A percentile compares a stretch with the other conserved stretches of the same genome.
Conservation (phyloP, 2,797 vertebrate species). For the Pipistrellus nathusii region DNA sequence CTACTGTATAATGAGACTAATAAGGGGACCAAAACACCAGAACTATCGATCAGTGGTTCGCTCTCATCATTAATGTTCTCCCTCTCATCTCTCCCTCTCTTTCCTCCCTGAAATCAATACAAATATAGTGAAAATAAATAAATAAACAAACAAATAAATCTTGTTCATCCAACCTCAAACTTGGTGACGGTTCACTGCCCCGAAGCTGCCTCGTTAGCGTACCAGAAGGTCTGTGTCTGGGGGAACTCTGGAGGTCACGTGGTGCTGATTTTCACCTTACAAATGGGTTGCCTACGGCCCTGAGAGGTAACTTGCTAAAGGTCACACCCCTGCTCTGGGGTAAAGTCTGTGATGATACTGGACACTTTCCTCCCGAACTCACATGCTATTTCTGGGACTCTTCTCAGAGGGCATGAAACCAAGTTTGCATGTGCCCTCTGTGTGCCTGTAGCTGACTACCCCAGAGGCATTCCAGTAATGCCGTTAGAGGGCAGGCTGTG, state of each 20-base stretch:
- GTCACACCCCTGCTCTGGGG: conserved; percentile 13
- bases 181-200: rapidly evolving
- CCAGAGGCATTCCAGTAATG: neutral
- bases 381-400: neutral
- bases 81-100: no score
- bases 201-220: neutral
- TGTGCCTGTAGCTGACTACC: neutral
- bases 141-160: neutral
- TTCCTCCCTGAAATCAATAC: no score
- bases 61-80: no score
- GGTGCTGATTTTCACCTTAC: conserved; percentile 62
- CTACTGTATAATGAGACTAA: neutral
- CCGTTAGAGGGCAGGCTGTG: neutral
- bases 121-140: neutral
- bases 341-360: neutral
- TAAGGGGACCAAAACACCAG: neutral
- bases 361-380: neutral
- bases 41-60: neutral
- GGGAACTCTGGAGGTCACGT: neutral
- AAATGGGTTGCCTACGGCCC: conserved; percentile 11
- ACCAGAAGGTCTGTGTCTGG: neutral
- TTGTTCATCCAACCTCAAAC: neutral
- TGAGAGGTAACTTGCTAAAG: conserved; percentile 45
- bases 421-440: neutral
- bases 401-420: conserved; percentile 34